Conservation (phyloP, 2,888 invertebrate species). For the Conistra vaccinii region DNA sequence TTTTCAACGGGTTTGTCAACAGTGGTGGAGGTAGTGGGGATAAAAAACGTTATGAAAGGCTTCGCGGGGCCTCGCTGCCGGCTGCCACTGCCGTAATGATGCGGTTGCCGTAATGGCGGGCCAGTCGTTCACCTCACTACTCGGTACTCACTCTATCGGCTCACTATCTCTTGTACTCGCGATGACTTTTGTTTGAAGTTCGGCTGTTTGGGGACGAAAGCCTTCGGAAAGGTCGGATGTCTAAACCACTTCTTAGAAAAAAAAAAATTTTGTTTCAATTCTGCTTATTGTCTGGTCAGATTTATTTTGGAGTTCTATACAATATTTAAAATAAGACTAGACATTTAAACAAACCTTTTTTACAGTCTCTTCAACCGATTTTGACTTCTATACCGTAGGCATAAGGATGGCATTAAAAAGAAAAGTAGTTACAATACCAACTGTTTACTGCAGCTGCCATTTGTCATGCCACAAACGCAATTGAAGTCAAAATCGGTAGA, state of each 20-base stretch:
- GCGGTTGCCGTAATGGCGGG: constrained; percentile 81
- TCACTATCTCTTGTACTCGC: constrained; percentile 57
- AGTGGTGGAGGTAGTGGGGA: constrained; percentile 54
- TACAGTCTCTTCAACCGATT: too few relatives aligned
- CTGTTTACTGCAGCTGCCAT: too few relatives aligned
- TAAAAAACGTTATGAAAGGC: constrained; percentile 70
- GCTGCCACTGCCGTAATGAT: constrained; percentile 78
- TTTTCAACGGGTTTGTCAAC: constrained; percentile 67
- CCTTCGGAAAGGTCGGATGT: background rate
- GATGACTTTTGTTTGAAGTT: constrained; percentile 38
- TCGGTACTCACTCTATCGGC: constrained; percentile 60
- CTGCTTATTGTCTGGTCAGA: background rate
- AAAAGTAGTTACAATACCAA: too few relatives aligned
- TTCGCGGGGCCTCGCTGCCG: constrained; percentile 66
- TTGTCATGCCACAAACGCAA: too few relatives aligned
- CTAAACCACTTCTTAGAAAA: background rate
- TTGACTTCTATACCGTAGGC: too few relatives aligned
- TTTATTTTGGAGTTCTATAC: too few relatives aligned
- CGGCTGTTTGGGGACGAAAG: background rate
- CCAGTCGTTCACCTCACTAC: constrained; percentile 83
- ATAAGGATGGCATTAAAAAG: too few relatives aligned
- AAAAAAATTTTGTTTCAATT: background rate
- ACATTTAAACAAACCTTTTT: too few relatives aligned
- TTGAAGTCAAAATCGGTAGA: too few relatives aligned
- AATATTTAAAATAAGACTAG: too few relatives aligned